These are phyloP conservation scores for Globodera rostochiensis DNA, from an alignment of 1,140 invertebrate species.

Conservation along the genomic window DNA sequence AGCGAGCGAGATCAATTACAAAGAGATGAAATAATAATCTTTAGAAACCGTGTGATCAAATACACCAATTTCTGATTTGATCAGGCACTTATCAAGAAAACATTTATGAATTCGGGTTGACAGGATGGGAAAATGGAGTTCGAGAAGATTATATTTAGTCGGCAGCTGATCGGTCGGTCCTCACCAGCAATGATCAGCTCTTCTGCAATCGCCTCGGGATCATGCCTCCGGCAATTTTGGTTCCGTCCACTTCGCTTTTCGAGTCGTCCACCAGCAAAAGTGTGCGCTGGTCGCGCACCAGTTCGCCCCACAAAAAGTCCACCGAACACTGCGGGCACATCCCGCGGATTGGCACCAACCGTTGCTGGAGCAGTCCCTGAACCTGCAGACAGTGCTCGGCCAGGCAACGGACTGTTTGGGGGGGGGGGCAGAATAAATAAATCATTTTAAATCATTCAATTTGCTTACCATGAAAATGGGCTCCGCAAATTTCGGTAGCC, in stretches of 20 bases:
- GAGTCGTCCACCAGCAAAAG: conserved; percentile 36
- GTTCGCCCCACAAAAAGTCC: conserved; percentile 46
- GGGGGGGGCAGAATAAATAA: neutral
- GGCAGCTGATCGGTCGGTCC: too few species aligned
- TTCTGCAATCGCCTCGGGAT: conserved; percentile 28
- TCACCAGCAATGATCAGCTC: neutral
- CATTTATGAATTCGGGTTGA: too few species aligned
- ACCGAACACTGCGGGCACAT: conserved; percentile 37
- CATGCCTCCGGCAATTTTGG: conserved; percentile 48
- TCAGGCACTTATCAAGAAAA: too few species aligned
- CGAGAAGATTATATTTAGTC: too few species aligned
- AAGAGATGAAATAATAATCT: too few species aligned
- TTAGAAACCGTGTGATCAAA: too few species aligned
- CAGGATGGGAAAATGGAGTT: too few species aligned
- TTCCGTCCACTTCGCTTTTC: conserved; percentile 38
- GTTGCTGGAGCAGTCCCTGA: conserved; percentile 23
- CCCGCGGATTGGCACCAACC: conserved; percentile 33
- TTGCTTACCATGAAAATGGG: conserved; percentile 39
- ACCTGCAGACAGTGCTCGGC: conserved; percentile 37
- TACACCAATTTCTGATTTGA: too few species aligned
- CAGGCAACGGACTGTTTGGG: conserved; percentile 30
- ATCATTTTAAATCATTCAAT: neutral
- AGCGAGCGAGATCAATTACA: too few species aligned
- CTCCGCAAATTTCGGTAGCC: conserved; percentile 35
- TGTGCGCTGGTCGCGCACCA: conserved; percentile 45